Evolutionary conservation across 2,113 vertebrate species (phyloP).

Genomic region (Dromiciops gliroides): DNA sequence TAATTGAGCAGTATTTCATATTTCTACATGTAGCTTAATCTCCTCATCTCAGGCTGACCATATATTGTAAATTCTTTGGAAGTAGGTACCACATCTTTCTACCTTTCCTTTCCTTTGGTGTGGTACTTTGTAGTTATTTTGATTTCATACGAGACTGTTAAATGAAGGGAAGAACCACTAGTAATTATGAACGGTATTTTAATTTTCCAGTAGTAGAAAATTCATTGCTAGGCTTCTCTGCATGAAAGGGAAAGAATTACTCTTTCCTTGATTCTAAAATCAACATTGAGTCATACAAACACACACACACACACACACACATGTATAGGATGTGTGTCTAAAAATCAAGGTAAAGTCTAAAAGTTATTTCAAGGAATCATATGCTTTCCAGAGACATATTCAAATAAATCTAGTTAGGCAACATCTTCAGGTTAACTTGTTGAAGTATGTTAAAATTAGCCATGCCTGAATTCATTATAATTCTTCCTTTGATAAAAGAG

Average conservation of each 20-base stretch:
- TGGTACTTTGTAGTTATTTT: neutral
- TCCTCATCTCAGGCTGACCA: neutral
- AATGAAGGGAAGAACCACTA: neutral
- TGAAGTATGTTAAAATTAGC: conserved; percentile 26
- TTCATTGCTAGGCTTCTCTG: conserved; percentile 3
- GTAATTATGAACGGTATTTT: neutral
- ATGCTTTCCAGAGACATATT: conserved; percentile 1
- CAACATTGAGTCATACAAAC: neutral
- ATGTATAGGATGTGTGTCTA: neutral
- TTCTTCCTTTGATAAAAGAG: neutral
- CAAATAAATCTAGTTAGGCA: neutral
- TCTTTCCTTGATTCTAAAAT: conserved; percentile 25
- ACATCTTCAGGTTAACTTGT: conserved; percentile 4
- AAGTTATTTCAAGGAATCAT: neutral
- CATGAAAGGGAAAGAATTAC: neutral
- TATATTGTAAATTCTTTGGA: conserved; percentile 5
- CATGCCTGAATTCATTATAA: conserved; percentile 32
- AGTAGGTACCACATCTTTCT: neutral
- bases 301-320: too few species aligned
- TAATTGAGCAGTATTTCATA: neutral
- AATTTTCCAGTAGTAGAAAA: conserved; percentile 1
- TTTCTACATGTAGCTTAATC: neutral
- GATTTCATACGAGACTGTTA: neutral
- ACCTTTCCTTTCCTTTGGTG: neutral
- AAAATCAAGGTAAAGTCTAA: neutral